Percentiles rank a stretch among this genome's conserved stretches.
phyloP scores from a whole-genome alignment of 1,140 invertebrate species.

The Colletes gigas region DNA sequence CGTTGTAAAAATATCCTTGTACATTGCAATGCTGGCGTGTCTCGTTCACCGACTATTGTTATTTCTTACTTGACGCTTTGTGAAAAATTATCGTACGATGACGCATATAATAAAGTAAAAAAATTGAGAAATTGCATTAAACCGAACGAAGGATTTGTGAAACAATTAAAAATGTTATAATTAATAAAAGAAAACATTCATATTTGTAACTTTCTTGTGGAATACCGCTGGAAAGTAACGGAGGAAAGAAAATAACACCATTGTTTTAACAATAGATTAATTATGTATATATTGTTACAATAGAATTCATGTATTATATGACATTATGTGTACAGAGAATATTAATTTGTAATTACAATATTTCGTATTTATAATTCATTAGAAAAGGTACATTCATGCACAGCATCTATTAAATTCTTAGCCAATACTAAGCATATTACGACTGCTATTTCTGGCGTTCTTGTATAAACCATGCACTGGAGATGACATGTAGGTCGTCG shows the following conservation, averaged over 20 bases:
- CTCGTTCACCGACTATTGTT: slow-evolving; percentile 90
- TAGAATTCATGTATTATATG: slow-evolving; percentile 75
- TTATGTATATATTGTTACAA: slow-evolving; percentile 68
- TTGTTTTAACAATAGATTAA: slow-evolving; percentile 49
- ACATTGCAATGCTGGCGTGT: slow-evolving; percentile 96
- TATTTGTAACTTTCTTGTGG: slow-evolving; percentile 17
- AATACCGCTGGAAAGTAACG: slow-evolving; percentile 11
- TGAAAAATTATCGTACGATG: slow-evolving; percentile 83
- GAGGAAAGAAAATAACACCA: slow-evolving; percentile 38
- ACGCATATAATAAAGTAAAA: slow-evolving; percentile 88
- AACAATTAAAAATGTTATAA: slow-evolving; percentile 82
- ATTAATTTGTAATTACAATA: slow-evolving; percentile 77
- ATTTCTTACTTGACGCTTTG: slow-evolving; percentile 92
- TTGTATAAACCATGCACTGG: slow-evolving; percentile 69
- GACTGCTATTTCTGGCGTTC: slow-evolving; percentile 71
- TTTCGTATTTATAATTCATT: slow-evolving; percentile 75
- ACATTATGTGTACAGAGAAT: slow-evolving; percentile 76
- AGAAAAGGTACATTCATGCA: slow-evolving; percentile 76
- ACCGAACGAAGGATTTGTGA: slow-evolving; percentile 91
- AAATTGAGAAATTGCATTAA: slow-evolving; percentile 84
- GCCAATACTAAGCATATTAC: slow-evolving; percentile 74
- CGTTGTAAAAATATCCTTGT: slow-evolving; percentile 87
- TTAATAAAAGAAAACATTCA: background rate
- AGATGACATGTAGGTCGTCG: slow-evolving; percentile 74
- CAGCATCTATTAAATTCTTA: slow-evolving; percentile 75